phyloP scores from a whole-genome alignment of 1,140 invertebrate genomes.

The Solenopsis invicta region DNA sequence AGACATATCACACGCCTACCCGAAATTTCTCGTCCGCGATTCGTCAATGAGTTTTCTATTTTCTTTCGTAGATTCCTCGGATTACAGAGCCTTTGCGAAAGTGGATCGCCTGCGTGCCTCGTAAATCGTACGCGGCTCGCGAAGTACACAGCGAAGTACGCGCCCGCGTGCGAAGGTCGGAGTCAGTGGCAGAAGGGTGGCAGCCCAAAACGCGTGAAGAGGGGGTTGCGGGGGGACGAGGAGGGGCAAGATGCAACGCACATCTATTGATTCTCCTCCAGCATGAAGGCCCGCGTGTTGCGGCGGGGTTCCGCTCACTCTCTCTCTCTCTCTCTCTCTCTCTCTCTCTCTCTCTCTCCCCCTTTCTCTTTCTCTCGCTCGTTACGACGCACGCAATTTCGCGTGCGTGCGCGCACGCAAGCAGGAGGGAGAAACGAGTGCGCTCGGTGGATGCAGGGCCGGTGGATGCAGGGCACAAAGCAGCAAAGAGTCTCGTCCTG shows the following conservation, averaged over 20 bases:
- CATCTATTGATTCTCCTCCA: slow-evolving; percentile 84
- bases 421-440: slow-evolving; percentile 40
- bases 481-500: slow-evolving; percentile 57
- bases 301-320: slow-evolving; percentile 63
- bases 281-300: slow-evolving; percentile 72
- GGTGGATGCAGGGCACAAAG: slow-evolving; percentile 75
- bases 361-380: slow-evolving; percentile 8
- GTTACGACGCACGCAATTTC: slow-evolving; percentile 69
- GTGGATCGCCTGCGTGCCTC: slow-evolving; percentile 23
- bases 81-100: slow-evolving; percentile 9
- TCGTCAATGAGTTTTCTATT: background rate
- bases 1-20: background rate
- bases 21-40: background rate
- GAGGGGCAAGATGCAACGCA: slow-evolving; percentile 84
- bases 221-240: slow-evolving; percentile 63
- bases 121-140: slow-evolving; percentile 33
- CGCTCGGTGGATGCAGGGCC: slow-evolving; percentile 72
- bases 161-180: slow-evolving; percentile 67
- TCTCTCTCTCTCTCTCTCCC: slow-evolving; percentile 38
- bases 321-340: slow-evolving; percentile 46
- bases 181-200: slow-evolving; percentile 72
- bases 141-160: slow-evolving; percentile 40
- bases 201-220: slow-evolving; percentile 69
- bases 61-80: background rate
- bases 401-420: slow-evolving; percentile 56